A percentile compares a stretch with the other conserved stretches of the same genome.
Conservation (phyloP, 1,140 invertebrate species). For the Epicauta chinensis region DNA sequence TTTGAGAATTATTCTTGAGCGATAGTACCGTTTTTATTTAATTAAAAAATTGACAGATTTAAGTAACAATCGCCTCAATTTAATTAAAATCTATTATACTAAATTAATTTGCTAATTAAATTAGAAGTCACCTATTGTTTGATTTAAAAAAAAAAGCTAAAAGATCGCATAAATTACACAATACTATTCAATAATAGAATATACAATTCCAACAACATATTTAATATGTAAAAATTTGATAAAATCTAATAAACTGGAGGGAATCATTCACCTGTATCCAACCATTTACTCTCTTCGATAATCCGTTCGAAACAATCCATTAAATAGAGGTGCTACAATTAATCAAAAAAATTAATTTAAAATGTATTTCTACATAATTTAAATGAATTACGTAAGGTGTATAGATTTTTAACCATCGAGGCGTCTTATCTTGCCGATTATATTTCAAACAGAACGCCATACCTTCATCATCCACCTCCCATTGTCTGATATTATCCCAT, state of each 20-base stretch:
- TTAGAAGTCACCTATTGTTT: too few species aligned
- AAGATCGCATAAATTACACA: slow-evolving; percentile 12
- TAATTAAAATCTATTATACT: too few species aligned
- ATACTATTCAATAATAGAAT: slow-evolving; percentile 4
- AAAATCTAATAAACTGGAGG: slow-evolving; percentile 1
- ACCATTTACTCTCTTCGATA: slow-evolving; percentile 81
- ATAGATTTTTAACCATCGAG: slow-evolving; percentile 83
- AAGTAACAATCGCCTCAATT: too few species aligned
- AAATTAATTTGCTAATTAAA: too few species aligned
- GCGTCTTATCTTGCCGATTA: slow-evolving; percentile 70
- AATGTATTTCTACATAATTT: not conserved
- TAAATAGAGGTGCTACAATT: slow-evolving; percentile 82
- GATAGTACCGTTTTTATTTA: too few species aligned
- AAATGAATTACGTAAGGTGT: slow-evolving; percentile 78
- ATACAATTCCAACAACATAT: slow-evolving; percentile 18
- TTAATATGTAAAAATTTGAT: slow-evolving; percentile 13
- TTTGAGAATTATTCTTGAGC: too few species aligned
- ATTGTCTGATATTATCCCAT: slow-evolving; percentile 75
- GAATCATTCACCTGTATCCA: slow-evolving; percentile 65
- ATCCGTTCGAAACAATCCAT: slow-evolving; percentile 92
- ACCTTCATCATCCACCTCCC: slow-evolving; percentile 85
- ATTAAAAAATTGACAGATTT: too few species aligned
- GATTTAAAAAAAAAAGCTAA: too few species aligned
- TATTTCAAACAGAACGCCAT: slow-evolving; percentile 88
- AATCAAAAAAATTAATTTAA: slow-evolving; percentile 16